Base-by-base conservation (phyloP, 2,113 vertebrate genomes). In the Apteryx mantelli region DNA sequence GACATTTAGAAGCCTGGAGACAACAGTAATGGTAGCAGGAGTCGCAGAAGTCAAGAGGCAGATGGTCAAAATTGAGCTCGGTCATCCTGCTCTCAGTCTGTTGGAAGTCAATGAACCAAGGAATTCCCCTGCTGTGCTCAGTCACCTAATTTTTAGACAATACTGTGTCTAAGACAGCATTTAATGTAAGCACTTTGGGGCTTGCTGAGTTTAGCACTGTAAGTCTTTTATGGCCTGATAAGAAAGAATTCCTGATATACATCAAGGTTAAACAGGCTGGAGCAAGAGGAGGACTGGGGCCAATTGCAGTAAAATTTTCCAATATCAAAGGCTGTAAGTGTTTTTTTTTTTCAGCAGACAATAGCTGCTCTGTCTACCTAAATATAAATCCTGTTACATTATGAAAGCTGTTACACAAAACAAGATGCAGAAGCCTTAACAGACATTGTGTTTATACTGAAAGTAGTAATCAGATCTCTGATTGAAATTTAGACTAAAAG, bases 201-300 rank as follows among this genome's bases (percentile, higher is more conserved):
- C 69, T 61, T 85, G 42, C 61, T 69, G 44, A 73, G 81, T 69
- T 53, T 73, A 38, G 17, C 53, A 79, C 40, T 0, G 0, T 11
- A 95, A 92, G 66, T 7, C 30, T 82, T 95, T 93, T 24, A 81
- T 50, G 40, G 28, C 50, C 40, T 83, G 50, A 81, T 91, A 88
- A 93, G 81, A 50, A 70, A 91, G 73, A 70, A 78, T 86, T 93
- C 68, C 66, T 80, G 55, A 42, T 64, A 25, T 34, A 34, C 32
- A 52, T 69, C 58, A 70, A 78, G 82, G 60, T 89, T 94, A 89
- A 85, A 76, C 24, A 83, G 44, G 7, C 71, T 83, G 38, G 40
- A 86, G 66, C 32, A 58, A 0, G 1, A 58, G n/a, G 22, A 89
- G 12, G 44, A n/a, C 44, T 0, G 7, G 34, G 38, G 42, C 61